A percentile compares a stretch with the other conserved stretches of the same genome.
Evolutionary conservation across 2,113 vertebrate genomes (phyloP).

Genomic region (Chunga burmeisteri): DNA sequence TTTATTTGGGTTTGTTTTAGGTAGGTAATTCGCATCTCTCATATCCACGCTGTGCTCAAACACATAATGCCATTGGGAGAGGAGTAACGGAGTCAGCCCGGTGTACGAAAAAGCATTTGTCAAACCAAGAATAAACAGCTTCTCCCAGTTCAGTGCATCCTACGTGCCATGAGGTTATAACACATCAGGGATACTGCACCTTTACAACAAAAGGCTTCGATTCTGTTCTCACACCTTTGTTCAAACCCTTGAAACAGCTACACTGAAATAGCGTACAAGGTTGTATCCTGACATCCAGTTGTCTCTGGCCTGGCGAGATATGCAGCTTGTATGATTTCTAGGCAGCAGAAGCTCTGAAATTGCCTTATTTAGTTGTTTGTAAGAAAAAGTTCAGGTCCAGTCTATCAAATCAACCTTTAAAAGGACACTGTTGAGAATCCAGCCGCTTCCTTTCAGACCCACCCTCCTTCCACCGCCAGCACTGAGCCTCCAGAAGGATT

Average conservation of each 20-base stretch:
- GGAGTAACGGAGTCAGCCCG: background rate
- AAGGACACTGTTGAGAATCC: constrained; percentile 9
- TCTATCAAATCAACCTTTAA: background rate
- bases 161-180: background rate
- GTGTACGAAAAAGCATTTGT: background rate
- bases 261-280: background rate
- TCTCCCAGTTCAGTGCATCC: background rate
- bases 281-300: constrained; percentile 17
- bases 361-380: constrained; percentile 9
- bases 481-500: constrained; percentile 37
- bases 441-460: background rate
- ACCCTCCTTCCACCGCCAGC: constrained; percentile 56
- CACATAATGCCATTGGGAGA: background rate
- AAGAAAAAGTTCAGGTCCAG: background rate
- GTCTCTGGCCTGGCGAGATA: constrained; percentile 56
- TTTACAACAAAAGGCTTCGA: constrained; percentile 26
- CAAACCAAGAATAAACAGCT: background rate
- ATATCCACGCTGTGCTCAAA: background rate
- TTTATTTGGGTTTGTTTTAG: background rate
- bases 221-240: constrained; percentile 12
- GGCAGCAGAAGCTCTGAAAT: constrained; percentile 67
- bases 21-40: background rate
- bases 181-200: constrained; percentile 59
- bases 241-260: background rate
- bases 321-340: constrained; percentile 47